Percentiles rank a stretch among this genome's conserved stretches.
Conservation (phyloP, 35 echinoderm and acorn worm species). For the Lytechinus variegatus region DNA sequence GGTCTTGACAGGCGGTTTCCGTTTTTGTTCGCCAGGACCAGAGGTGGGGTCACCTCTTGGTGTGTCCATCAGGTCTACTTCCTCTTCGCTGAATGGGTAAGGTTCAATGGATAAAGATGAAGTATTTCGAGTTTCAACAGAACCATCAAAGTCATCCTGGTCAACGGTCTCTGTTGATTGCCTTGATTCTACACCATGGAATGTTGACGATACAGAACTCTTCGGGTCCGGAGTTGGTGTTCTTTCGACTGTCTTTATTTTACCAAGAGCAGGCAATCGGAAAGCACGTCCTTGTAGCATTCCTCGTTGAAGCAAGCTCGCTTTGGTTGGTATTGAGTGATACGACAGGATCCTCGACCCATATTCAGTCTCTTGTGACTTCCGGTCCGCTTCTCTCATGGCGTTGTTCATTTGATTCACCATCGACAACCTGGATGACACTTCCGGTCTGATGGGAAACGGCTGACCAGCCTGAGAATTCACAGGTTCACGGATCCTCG, state of each 20-base stretch:
- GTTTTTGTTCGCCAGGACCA: background rate
- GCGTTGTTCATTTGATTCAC: background rate
- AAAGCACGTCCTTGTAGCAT: constrained; percentile 10
- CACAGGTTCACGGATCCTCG: background rate
- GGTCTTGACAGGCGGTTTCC: constrained; percentile 1
- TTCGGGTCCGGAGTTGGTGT: background rate
- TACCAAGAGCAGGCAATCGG: background rate
- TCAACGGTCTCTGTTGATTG: background rate
- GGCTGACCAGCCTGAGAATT: background rate
- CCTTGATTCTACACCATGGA: background rate
- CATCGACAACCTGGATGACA: background rate
- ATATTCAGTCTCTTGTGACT: background rate
- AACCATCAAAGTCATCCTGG: background rate
- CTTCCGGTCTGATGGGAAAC: constrained; percentile 8
- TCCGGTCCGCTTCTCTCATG: background rate
- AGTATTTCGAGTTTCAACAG: background rate
- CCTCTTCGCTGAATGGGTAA: constrained; percentile 30
- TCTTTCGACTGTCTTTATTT: background rate
- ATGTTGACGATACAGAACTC: background rate
- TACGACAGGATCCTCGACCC: background rate
- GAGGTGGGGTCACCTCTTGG: background rate
- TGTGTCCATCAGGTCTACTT: background rate
- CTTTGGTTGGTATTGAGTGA: background rate
- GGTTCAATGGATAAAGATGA: constrained; percentile 54
- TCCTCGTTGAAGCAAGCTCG: background rate